Conservation (phyloP, 2,888 invertebrate genomes). For the Zele albiditarsus region DNA sequence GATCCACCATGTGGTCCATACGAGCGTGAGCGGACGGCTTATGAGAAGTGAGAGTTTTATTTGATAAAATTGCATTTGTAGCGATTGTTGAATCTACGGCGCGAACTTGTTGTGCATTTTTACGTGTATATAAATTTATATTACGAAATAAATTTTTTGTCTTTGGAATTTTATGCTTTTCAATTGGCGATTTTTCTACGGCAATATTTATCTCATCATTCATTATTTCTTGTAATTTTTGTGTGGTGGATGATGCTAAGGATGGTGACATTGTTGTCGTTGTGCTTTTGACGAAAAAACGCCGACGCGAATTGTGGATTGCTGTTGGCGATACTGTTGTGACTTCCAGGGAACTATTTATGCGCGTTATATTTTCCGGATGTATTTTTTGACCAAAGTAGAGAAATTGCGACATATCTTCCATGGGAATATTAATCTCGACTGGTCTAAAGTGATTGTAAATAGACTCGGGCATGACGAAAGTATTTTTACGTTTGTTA, state of each 20-base stretch:
- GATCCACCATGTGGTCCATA: constrained; percentile 45
- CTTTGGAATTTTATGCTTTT: constrained; percentile 65
- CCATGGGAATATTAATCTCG: constrained; percentile 78
- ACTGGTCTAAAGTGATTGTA: constrained; percentile 80
- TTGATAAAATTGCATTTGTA: constrained; percentile 60
- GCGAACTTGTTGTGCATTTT: constrained; percentile 49
- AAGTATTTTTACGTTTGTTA: constrained; percentile 75
- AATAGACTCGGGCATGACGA: constrained; percentile 78
- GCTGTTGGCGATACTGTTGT: constrained; percentile 55
- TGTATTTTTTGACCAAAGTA: constrained; percentile 81
- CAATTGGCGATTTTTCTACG: constrained; percentile 62
- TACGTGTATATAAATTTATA: constrained; percentile 58
- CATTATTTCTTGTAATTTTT: constrained; percentile 61
- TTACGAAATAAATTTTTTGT: constrained; percentile 60
- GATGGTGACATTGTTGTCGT: constrained; percentile 40
- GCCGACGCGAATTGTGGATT: constrained; percentile 54
- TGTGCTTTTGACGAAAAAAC: constrained; percentile 58
- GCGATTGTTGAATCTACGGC: constrained; percentile 61
- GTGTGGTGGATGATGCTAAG: constrained; percentile 29
- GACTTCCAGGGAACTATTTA: constrained; percentile 62
- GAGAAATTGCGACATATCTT: constrained; percentile 81
- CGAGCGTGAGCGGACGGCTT: constrained; percentile 61
- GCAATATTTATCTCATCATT: constrained; percentile 68
- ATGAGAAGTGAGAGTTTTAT: constrained; percentile 38
- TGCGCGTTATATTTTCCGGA: constrained; percentile 63